These are phyloP conservation scores for Nothobranchius kuhntae DNA, from an alignment of 2,113 vertebrate genomes.

Conservation along the genomic window DNA sequence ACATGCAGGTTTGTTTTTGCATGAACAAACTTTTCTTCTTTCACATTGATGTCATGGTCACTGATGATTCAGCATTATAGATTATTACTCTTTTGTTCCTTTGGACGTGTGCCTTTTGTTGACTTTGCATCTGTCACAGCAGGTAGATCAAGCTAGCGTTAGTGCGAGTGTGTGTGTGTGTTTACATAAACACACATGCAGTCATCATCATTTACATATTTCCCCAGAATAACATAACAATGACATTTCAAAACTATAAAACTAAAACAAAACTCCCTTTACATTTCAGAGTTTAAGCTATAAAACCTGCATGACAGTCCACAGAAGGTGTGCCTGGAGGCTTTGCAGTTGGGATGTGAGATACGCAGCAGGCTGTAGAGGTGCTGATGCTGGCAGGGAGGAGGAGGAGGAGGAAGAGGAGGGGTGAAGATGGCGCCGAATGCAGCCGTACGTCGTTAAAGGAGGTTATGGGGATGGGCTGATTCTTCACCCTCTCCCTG, in stretches of 20 bases:
- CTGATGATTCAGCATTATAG: slow-evolving; percentile 86
- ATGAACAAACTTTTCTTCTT: slow-evolving; percentile 64
- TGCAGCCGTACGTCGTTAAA: slow-evolving; percentile 82
- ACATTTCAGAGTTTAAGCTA: slow-evolving; percentile 87
- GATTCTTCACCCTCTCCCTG: slow-evolving; percentile 43
- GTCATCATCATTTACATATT: slow-evolving; percentile 86
- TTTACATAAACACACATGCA: slow-evolving; percentile 88
- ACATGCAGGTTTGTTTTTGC: slow-evolving; percentile 66
- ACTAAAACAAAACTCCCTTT: slow-evolving; percentile 89
- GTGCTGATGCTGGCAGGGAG: slow-evolving; percentile 71
- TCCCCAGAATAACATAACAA: slow-evolving; percentile 79
- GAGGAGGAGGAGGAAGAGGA: slow-evolving; percentile 1
- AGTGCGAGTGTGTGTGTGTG: slow-evolving; percentile 60
- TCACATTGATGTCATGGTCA: slow-evolving; percentile 85
- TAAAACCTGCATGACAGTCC: slow-evolving; percentile 94
- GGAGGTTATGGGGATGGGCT: slow-evolving; percentile 74
- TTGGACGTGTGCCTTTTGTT: slow-evolving; percentile 92
- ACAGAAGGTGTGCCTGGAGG: slow-evolving; percentile 78
- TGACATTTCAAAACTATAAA: slow-evolving; percentile 57
- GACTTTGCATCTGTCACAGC: slow-evolving; percentile 92
- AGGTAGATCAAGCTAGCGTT: slow-evolving; percentile 94
- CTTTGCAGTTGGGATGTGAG: slow-evolving; percentile 79
- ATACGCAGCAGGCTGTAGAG: slow-evolving; percentile 85
- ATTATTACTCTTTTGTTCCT: slow-evolving; percentile 81
- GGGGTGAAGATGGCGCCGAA: slow-evolving; percentile 34